Evolutionary conservation across 1,140 invertebrate genomes (phyloP).

Genomic region (Drosophila yakuba): DNA sequence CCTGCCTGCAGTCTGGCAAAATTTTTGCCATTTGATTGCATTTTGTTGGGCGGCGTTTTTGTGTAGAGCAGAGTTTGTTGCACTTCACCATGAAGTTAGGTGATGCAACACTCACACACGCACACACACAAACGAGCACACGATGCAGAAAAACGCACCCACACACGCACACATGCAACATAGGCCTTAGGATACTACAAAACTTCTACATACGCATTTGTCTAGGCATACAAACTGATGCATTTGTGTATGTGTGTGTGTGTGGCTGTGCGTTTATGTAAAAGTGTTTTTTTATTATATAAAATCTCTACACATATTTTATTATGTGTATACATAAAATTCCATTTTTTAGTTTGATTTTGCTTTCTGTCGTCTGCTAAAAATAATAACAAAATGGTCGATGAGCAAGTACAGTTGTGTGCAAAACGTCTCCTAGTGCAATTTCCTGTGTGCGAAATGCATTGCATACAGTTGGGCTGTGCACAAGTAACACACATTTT

Average conservation of each 20-base stretch:
- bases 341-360: slow-evolving; percentile 76
- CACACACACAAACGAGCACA: slow-evolving; percentile 1
- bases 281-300: slow-evolving; percentile 44
- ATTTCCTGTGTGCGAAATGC: slow-evolving; percentile 18
- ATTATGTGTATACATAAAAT: slow-evolving; percentile 44
- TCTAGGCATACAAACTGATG: slow-evolving; percentile 27
- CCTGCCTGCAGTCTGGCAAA: slow-evolving; percentile 69
- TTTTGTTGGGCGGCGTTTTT: slow-evolving; percentile 65
- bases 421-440: slow-evolving; percentile 49
- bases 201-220: slow-evolving; percentile 54
- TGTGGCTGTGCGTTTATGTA: slow-evolving; percentile 35
- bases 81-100: slow-evolving; percentile 70
- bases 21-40: slow-evolving; percentile 82
- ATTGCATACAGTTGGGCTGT: slow-evolving; percentile 32
- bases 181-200: slow-evolving; percentile 69
- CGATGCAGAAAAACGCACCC: slow-evolving; percentile 72
- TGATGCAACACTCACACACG: slow-evolving; percentile 46
- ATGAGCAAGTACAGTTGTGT: slow-evolving; percentile 58
- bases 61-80: slow-evolving; percentile 77
- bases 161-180: slow-evolving; percentile 24
- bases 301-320: slow-evolving; percentile 58
- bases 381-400: slow-evolving; percentile 70
- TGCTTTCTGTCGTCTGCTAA: slow-evolving; percentile 57
- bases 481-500: slow-evolving; percentile 38
- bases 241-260: background rate